Conservation (phyloP, 2,797 vertebrate species). For the Melanotaenia trifasciata region DNA sequence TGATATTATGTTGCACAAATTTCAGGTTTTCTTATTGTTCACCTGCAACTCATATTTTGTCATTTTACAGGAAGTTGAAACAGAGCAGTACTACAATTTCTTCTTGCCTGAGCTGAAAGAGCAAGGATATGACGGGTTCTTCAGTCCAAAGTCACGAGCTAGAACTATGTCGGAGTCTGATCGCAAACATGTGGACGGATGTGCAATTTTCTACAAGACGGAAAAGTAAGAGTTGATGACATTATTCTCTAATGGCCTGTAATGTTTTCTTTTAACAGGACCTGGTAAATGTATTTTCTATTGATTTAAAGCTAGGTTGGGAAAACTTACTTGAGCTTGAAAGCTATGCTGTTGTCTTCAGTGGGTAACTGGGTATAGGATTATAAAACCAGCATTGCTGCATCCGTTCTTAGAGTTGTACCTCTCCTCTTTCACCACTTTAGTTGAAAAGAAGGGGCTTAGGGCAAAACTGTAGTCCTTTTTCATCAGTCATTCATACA, state of each 20-base stretch:
- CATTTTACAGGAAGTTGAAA: slow-evolving; percentile 92
- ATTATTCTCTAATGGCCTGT: not conserved
- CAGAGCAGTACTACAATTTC: slow-evolving; percentile 96
- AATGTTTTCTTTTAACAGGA: not conserved
- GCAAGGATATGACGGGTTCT: slow-evolving; percentile 97
- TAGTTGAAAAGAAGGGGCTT: too few species aligned
- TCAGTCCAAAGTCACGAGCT: slow-evolving; percentile 97
- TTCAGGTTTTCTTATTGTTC: not conserved
- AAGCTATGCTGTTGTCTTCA: too few species aligned
- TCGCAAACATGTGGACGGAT: slow-evolving; percentile 97
- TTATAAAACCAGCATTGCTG: too few species aligned
- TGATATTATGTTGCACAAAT: not conserved
- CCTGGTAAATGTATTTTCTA: too few species aligned
- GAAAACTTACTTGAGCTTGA: too few species aligned
- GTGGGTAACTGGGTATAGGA: too few species aligned
- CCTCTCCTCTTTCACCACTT: too few species aligned
- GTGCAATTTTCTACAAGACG: slow-evolving; percentile 96
- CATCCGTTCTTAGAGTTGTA: too few species aligned
- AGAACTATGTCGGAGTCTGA: slow-evolving; percentile 98
- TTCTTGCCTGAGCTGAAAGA: slow-evolving; percentile 96
- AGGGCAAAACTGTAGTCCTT: too few species aligned
- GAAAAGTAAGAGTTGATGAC: slow-evolving; percentile 89
- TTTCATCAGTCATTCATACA: too few species aligned
- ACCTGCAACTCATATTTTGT: not conserved
- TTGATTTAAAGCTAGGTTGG: too few species aligned